Conservation (phyloP, 1,140 invertebrate species). For the Mamestra configurata region DNA sequence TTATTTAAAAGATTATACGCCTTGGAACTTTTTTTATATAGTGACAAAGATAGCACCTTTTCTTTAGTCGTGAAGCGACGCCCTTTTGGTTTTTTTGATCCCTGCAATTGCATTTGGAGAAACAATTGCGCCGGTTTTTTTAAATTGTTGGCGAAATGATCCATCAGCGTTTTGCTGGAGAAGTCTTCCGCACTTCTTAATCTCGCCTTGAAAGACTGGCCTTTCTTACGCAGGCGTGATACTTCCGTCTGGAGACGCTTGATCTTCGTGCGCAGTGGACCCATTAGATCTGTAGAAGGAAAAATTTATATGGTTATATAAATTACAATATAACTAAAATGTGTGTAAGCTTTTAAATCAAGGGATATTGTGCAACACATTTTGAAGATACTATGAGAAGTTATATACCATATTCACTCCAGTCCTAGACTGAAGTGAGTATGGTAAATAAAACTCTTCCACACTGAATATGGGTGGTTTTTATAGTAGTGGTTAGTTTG, state of each 20-base stretch:
- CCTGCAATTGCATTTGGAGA: neutral
- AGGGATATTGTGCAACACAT: too few species aligned
- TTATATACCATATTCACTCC: too few species aligned
- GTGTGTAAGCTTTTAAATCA: too few species aligned
- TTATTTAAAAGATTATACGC: slow-evolving; percentile 34
- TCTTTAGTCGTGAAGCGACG: slow-evolving; percentile 39
- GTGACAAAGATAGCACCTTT: slow-evolving; percentile 46
- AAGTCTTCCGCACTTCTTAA: neutral
- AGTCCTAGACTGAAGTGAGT: too few species aligned
- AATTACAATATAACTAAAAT: too few species aligned
- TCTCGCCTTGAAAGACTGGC: neutral
- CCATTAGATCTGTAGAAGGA: too few species aligned
- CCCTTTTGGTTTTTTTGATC: slow-evolving; percentile 30
- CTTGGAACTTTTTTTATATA: slow-evolving; percentile 52
- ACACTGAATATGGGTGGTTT: too few species aligned
- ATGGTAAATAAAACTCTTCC: too few species aligned
- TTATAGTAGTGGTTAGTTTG: too few species aligned
- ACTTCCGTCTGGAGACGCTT: neutral
- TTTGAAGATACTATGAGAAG: too few species aligned
- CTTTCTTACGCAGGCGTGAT: neutral
- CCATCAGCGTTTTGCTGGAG: neutral
- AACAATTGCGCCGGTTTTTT: neutral
- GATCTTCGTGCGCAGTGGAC: too few species aligned
- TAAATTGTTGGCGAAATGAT: neutral
- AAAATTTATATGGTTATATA: too few species aligned